A percentile compares a stretch with the other conserved stretches of the same genome.
phyloP scores from a whole-genome alignment of 2,113 vertebrate species.

The Hippoglossus stenolepis region DNA sequence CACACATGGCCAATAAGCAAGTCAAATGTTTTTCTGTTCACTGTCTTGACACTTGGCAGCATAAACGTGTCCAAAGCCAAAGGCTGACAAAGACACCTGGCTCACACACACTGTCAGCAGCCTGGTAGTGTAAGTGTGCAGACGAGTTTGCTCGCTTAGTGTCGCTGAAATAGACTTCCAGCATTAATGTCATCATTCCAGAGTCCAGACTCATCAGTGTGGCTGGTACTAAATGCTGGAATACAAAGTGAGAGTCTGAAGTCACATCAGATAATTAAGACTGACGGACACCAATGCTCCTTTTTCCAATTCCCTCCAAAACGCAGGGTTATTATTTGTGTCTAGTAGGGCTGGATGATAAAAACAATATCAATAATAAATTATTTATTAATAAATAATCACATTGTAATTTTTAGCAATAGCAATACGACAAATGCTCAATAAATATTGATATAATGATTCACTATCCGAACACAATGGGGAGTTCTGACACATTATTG shows the following conservation, averaged over 20 bases:
- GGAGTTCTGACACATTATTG: too few relatives aligned
- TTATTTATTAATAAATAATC: too few relatives aligned
- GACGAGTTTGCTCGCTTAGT: neutral
- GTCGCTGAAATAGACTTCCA: neutral
- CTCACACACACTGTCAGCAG: conserved; percentile 14
- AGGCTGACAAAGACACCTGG: conserved; percentile 22
- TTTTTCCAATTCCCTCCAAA: neutral
- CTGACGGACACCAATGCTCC: neutral
- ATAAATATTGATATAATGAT: too few relatives aligned
- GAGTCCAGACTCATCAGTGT: neutral
- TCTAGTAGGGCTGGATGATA: neutral
- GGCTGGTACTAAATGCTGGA: neutral
- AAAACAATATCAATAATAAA: too few relatives aligned
- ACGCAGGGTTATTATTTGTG: neutral
- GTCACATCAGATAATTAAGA: neutral
- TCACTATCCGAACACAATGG: too few relatives aligned
- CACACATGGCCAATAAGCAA: conserved; percentile 24
- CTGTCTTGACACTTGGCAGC: conserved; percentile 34
- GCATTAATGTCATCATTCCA: neutral
- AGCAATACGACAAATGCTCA: too few relatives aligned
- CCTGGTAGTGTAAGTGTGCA: neutral
- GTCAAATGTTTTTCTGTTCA: conserved; percentile 17
- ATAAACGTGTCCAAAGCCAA: conserved; percentile 1
- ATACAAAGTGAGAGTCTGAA: neutral
- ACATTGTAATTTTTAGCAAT: too few relatives aligned